Base-by-base conservation (phyloP, 2,888 invertebrate species). In the Morpho deidamia region DNA sequence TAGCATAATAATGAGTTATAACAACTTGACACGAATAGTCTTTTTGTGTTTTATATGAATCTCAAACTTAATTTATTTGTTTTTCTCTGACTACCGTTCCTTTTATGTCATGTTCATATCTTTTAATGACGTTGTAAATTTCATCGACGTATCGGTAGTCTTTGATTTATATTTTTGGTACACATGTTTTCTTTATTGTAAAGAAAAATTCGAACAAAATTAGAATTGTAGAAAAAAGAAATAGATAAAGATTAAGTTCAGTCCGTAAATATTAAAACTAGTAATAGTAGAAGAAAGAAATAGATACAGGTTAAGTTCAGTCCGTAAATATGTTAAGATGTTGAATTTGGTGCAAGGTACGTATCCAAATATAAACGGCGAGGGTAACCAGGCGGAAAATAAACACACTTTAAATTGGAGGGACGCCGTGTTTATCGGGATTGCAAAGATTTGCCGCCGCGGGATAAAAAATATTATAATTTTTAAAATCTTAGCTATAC, bases 341-440 rank as follows among this genome's bases (percentile, higher is more conserved):
- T 45, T 14, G 35, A 42, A 35, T 39, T 46, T 34, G 44, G 44
- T 40, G 40, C 33, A 34, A 46, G 38, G 10, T 47, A 45, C 46
- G 44, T 44, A 12, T 58, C 57, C 62, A 66, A 67, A 65, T 72
- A 74, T 70, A 76, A 75, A 68, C 68, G 67, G 61, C 69, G 64
- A 68, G 70, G 66, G 75, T 77, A 85, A 78, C 74, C 75, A 74
- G 59, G 74, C 77, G 73, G 74, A 83, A 87, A 84, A 85, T 85
- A 81, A 82, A 80, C 79, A 79, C 64, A 68, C 63, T 68, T 73
- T 70, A 74, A 72, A 77, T 75, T 69, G 67, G 68, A 66, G 76
- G 69, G 70, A 69, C 55, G 63, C 56, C 52, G 50, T 56, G 59
- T 70, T n/a, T 69, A 59, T 60, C 65, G 65, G 63, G 23, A 63